Conservation (phyloP, 2,797 vertebrate genomes). For the Phrynocephalus guinanensis region DNA sequence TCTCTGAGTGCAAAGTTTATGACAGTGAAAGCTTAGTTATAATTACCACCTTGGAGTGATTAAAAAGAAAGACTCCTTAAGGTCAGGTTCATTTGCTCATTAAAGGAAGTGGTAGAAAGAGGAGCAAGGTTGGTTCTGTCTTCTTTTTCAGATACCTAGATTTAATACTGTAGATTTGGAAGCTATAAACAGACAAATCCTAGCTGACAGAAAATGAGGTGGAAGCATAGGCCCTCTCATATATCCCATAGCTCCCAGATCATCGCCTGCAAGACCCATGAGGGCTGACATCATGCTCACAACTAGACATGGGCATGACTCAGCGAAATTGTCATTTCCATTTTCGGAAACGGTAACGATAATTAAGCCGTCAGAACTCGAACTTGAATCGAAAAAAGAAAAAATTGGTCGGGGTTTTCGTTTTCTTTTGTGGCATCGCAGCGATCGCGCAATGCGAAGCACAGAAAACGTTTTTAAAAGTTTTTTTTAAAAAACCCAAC, state of each 20-base stretch:
- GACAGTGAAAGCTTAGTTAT: conserved; percentile 13
- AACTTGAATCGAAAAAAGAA: no score
- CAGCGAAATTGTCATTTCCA: no score
- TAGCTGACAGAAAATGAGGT: not conserved
- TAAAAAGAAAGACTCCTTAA: not conserved
- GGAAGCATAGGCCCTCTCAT: not conserved
- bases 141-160: not conserved
- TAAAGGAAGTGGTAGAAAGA: not conserved
- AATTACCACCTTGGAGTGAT: conserved; percentile 8
- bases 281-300: not conserved
- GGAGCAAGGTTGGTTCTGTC: not conserved
- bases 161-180: no score
- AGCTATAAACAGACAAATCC: not conserved
- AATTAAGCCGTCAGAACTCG: no score
- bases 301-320: not conserved
- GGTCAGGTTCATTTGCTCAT: not conserved
- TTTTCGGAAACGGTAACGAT: no score
- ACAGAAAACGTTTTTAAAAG: no score
- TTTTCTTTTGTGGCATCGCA: no score
- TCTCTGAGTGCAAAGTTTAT: conserved; percentile 3
- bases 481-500: no score
- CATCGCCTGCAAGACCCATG: not conserved
- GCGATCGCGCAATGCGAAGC: no score
- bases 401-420: no score
- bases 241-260: not conserved